Percentiles rank a stretch among this genome's conserved stretches.
Evolutionary conservation across 2,888 invertebrate species (phyloP).

Genomic region (Rhyacophila evoluta): DNA sequence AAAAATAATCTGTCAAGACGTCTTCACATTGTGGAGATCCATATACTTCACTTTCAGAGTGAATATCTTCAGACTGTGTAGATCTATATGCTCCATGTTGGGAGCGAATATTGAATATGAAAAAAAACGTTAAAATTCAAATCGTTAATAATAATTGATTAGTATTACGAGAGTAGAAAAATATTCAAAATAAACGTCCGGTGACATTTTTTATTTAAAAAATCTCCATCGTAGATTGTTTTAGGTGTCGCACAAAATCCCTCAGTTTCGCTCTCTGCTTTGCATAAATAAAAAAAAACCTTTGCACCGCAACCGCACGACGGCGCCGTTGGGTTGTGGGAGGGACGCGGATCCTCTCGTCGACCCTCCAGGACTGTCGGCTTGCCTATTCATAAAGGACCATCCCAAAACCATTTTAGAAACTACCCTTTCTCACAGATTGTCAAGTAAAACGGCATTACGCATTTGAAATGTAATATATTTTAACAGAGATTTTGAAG

Average conservation of each 20-base stretch:
- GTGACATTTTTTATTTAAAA: background rate
- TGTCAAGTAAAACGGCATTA: background rate
- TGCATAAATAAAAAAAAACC: constrained; percentile 11
- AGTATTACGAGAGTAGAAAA: no score
- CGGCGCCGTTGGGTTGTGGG: background rate
- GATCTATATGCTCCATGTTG: no score
- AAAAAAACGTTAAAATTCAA: background rate
- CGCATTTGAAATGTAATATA: no score
- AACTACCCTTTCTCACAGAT: background rate
- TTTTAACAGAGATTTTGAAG: no score
- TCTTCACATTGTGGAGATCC: no score
- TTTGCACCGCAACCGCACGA: constrained; percentile 6
- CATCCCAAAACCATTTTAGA: background rate
- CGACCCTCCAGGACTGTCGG: constrained; percentile 1
- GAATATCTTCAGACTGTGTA: no score
- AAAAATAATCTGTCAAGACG: no score
- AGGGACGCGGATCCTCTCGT: background rate
- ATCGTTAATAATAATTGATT: no score
- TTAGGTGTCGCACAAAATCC: constrained; percentile 14
- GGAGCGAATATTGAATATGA: background rate
- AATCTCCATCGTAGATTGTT: background rate
- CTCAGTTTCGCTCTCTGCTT: background rate
- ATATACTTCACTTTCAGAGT: no score
- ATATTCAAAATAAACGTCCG: background rate
- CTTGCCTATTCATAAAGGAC: constrained; percentile 10